A percentile compares a stretch with the other conserved stretches of the same genome.
These are phyloP conservation scores for Hycleus cichorii DNA, from an alignment of 1,140 invertebrate species.

Conservation along the genomic window DNA sequence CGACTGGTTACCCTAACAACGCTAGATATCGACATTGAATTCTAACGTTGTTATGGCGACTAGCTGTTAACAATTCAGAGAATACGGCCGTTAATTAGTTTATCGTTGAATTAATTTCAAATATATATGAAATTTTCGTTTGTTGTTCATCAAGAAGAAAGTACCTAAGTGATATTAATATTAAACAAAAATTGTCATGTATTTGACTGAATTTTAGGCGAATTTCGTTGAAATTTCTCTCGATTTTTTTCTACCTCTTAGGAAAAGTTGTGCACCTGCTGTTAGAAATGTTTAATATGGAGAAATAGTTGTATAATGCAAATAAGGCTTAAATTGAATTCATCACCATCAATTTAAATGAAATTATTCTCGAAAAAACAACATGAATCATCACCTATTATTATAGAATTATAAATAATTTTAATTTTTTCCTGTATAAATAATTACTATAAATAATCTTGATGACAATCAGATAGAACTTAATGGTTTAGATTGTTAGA, in stretches of 20 bases:
- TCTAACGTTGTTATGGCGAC: no score
- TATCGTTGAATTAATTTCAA: no score
- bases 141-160: constrained; percentile 6
- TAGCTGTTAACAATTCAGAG: no score
- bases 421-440: no score
- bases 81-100: no score
- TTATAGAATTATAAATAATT: no score
- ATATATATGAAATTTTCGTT: background rate
- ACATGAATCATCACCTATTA: no score
- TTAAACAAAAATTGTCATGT: constrained; percentile 23
- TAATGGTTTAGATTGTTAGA: constrained; percentile 9
- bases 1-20: no score
- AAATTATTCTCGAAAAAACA: no score
- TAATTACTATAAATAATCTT: constrained; percentile 6
- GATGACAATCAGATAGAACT: constrained; percentile 10
- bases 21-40: no score
- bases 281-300: constrained; percentile 20
- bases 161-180: constrained; percentile 35
- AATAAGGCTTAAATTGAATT: constrained; percentile 10
- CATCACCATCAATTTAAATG: no score
- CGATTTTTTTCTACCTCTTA: no score
- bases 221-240: constrained; percentile 16
- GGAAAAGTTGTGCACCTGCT: constrained; percentile 30
- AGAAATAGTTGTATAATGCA: constrained; percentile 13
- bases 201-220: constrained; percentile 35